phyloP scores from a whole-genome alignment of 2,113 vertebrate species.

The Heterotilapia buettikoferi region DNA sequence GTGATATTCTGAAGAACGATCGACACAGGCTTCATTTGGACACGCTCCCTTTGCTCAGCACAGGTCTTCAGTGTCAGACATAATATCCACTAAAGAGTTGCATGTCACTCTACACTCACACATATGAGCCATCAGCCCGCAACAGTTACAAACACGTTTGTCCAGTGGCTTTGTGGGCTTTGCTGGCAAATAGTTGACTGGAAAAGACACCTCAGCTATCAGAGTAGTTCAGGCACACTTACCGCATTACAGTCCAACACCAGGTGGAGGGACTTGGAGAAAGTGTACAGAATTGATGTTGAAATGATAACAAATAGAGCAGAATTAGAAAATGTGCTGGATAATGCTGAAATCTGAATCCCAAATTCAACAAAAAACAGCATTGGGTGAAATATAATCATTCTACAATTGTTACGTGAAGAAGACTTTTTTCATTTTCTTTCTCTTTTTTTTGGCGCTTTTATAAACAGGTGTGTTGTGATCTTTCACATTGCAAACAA shows the following conservation, averaged over 20 bases:
- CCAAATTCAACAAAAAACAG: background rate
- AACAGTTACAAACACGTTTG: background rate
- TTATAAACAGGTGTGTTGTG: background rate
- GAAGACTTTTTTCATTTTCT: background rate
- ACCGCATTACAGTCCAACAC: background rate
- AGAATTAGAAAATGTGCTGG: background rate
- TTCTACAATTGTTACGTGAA: background rate
- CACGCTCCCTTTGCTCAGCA: background rate
- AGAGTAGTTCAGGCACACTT: background rate
- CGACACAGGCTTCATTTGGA: rapidly evolving
- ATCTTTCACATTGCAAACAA: background rate
- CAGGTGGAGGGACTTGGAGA: background rate
- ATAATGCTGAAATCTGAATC: background rate
- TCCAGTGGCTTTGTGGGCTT: background rate
- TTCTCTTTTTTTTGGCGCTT: background rate
- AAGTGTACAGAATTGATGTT: background rate
- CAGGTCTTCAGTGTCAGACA: background rate
- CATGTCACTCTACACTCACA: background rate
- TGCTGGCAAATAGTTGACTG: background rate
- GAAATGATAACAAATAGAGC: background rate
- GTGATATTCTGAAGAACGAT: background rate
- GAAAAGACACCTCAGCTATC: background rate
- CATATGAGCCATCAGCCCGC: background rate
- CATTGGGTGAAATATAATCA: background rate
- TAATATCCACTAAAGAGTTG: background rate